Percentiles rank a stretch among this genome's conserved stretches.
phyloP scores from a whole-genome alignment of 2,888 invertebrate species.

The Phyllotreta cruciferae region DNA sequence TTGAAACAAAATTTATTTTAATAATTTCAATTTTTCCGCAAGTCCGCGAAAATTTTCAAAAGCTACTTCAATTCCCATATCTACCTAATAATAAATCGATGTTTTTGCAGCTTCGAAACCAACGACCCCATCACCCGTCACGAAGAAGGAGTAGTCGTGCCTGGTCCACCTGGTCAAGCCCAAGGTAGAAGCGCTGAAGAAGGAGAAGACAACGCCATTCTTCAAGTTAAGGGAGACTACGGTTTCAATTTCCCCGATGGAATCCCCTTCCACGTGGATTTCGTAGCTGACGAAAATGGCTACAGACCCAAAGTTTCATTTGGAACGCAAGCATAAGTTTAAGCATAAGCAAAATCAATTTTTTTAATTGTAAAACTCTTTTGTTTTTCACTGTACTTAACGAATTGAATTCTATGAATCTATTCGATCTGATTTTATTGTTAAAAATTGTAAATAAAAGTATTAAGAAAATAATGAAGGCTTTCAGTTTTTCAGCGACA shows the following conservation, averaged over 20 bases:
- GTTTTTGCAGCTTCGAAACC: slow-evolving; percentile 26
- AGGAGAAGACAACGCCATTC: slow-evolving; percentile 50
- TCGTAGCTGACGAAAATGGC: slow-evolving; percentile 77
- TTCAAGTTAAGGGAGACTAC: slow-evolving; percentile 63
- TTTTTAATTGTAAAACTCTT: no score
- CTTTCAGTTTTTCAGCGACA: no score
- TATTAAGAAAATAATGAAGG: no score
- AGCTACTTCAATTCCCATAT: neutral
- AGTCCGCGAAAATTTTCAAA: no score
- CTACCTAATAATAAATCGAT: neutral
- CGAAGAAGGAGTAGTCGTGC: slow-evolving; percentile 64
- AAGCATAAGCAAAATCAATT: no score
- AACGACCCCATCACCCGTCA: slow-evolving; percentile 26
- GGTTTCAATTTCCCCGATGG: slow-evolving; percentile 68
- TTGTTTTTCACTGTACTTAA: no score
- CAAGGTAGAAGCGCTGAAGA: slow-evolving; percentile 8
- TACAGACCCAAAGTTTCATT: slow-evolving; percentile 71
- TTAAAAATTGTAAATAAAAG: no score
- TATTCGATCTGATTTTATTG: no score
- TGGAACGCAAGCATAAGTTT: slow-evolving; percentile 2
- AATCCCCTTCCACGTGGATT: slow-evolving; percentile 67
- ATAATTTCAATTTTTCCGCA: no score
- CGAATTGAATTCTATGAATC: neutral
- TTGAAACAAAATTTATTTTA: no score
- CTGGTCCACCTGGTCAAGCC: slow-evolving; percentile 37